Percentiles rank a stretch among this genome's conserved stretches.
Conservation (phyloP, 1,140 invertebrate genomes). For the Metopolophium dirhodum region DNA sequence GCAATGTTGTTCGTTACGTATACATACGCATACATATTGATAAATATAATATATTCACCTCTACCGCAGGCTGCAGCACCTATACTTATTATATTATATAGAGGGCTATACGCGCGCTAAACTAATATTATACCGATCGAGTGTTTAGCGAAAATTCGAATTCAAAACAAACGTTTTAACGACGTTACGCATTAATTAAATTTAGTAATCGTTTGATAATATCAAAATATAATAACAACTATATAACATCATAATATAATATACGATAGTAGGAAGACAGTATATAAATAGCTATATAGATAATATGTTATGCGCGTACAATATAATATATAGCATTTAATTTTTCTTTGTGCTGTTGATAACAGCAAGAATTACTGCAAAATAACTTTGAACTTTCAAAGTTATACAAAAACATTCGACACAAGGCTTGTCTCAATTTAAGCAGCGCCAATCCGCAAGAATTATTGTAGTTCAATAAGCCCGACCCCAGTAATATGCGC, state of each 20-base stretch:
- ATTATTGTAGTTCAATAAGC: not conserved
- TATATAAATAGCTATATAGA: too few relatives aligned
- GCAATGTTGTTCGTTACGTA: not conserved
- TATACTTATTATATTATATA: too few relatives aligned
- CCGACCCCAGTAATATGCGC: not conserved
- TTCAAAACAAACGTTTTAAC: conserved; percentile 11
- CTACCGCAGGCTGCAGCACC: too few relatives aligned
- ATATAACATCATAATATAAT: not conserved
- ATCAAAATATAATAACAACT: not conserved
- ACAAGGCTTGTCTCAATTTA: not conserved
- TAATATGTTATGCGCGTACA: too few relatives aligned
- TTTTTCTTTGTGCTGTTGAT: too few relatives aligned
- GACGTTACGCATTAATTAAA: not conserved
- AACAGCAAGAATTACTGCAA: too few relatives aligned
- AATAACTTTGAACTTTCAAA: too few relatives aligned
- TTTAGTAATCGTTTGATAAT: conserved; percentile 17
- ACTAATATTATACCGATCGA: not conserved
- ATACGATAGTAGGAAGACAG: too few relatives aligned
- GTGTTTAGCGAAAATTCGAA: not conserved
- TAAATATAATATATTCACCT: too few relatives aligned
- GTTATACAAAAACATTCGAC: not conserved
- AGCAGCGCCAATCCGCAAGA: not conserved
- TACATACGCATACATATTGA: not conserved
- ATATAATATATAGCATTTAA: too few relatives aligned
- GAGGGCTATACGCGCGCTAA: too few relatives aligned